Evolutionary conservation across 1,140 invertebrate species (phyloP).

Genomic region (Pseudachorutes palmiensis): DNA sequence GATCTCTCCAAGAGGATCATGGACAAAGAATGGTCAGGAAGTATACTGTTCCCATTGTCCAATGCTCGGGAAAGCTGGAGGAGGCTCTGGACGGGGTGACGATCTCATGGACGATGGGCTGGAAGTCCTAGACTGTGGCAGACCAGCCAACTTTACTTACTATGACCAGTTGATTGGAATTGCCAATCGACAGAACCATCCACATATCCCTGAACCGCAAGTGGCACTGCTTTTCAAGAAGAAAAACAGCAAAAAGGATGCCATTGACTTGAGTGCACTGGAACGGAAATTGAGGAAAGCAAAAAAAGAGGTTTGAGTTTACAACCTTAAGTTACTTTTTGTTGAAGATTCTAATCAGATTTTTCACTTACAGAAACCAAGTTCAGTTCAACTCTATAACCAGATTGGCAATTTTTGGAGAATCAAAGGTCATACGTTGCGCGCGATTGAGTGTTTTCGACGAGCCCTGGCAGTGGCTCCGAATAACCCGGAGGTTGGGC

Average conservation of each 20-base stretch:
- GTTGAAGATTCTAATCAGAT: neutral
- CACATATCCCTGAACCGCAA: constrained; percentile 57
- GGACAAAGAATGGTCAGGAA: constrained; percentile 26
- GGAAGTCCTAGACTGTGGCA: constrained; percentile 59
- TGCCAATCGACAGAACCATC: constrained; percentile 60
- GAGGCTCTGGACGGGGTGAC: neutral
- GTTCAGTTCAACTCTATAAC: constrained; percentile 74
- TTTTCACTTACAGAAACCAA: constrained; percentile 57
- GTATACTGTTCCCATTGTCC: constrained; percentile 30
- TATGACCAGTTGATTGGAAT: constrained; percentile 79
- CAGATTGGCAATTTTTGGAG: constrained; percentile 75
- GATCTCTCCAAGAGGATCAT: constrained; percentile 33
- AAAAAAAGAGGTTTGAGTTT: constrained; percentile 57
- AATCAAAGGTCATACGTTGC: constrained; percentile 71
- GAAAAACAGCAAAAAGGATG: constrained; percentile 55
- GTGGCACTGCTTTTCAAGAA: constrained; percentile 71
- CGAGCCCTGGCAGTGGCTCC: constrained; percentile 72
- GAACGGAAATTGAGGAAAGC: constrained; percentile 68
- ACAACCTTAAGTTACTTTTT: neutral
- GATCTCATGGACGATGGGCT: constrained; percentile 8
- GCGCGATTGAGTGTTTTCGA: constrained; percentile 79
- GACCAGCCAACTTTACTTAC: constrained; percentile 65
- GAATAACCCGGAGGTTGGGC: constrained; percentile 67
- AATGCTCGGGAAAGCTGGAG: constrained; percentile 1
- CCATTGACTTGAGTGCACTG: constrained; percentile 67